Conservation (phyloP, 1,140 invertebrate genomes). For the Yoshiicerus persimilis region DNA sequence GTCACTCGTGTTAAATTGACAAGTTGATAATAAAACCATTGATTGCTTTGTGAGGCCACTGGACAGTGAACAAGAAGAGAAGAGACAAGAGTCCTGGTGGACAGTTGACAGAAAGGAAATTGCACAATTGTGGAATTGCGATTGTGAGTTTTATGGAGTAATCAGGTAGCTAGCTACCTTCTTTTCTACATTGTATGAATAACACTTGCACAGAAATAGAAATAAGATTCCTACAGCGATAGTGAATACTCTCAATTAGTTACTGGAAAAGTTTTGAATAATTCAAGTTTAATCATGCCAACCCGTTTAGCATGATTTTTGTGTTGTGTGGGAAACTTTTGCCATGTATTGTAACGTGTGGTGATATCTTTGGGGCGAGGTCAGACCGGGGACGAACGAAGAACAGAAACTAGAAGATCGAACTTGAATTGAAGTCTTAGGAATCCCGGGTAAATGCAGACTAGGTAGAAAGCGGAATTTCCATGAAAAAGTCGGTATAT, state of each 20-base stretch:
- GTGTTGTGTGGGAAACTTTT: no score
- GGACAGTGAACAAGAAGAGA: background rate
- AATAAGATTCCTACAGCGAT: background rate
- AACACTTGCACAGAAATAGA: background rate
- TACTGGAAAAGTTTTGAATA: no score
- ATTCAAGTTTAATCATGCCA: no score
- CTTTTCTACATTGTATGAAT: background rate
- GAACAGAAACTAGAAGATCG: background rate
- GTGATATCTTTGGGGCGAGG: background rate
- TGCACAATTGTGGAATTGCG: background rate
- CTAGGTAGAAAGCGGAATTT: background rate
- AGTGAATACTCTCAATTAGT: background rate
- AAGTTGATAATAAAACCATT: background rate
- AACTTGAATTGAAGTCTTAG: no score
- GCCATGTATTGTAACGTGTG: no score
- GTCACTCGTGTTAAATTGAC: background rate
- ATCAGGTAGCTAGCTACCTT: background rate
- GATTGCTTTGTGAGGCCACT: background rate
- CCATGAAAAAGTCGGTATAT: background rate
- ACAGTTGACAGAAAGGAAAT: background rate
- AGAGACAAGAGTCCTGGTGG: no score
- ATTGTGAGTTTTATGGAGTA: background rate
- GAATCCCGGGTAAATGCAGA: no score
- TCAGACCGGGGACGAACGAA: background rate
- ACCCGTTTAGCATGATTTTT: no score